Conservation (phyloP, 1,140 invertebrate genomes). For the Caenorhabditis inopinata region DNA sequence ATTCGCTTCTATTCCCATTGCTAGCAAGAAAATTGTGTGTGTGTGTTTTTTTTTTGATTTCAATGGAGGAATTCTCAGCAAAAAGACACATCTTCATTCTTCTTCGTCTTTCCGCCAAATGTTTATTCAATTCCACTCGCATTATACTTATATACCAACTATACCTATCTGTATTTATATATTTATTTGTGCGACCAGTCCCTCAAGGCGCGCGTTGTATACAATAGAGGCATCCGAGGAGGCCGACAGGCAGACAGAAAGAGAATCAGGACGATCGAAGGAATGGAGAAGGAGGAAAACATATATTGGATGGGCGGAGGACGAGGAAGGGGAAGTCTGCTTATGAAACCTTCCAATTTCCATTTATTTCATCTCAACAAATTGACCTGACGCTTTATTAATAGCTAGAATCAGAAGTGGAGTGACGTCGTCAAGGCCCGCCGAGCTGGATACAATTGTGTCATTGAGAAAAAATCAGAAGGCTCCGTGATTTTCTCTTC, state of each 20-base stretch:
- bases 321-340: too few species aligned
- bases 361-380: too few species aligned
- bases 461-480: not conserved
- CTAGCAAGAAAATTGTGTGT: too few species aligned
- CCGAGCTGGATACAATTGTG: too few species aligned
- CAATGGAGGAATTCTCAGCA: too few species aligned
- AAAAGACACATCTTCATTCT: not conserved
- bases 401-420: not conserved
- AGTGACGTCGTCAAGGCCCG: not conserved
- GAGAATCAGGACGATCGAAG: slow-evolving; percentile 1
- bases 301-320: not conserved
- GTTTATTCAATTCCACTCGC: slow-evolving; percentile 7
- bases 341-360: too few species aligned
- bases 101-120: not conserved
- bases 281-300: not conserved
- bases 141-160: slow-evolving; percentile 13
- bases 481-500: not conserved
- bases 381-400: too few species aligned
- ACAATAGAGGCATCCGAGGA: not conserved
- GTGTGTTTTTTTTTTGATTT: too few species aligned
- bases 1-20: too few species aligned
- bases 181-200: slow-evolving; percentile 11
- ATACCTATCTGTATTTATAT: slow-evolving; percentile 2
- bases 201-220: not conserved
- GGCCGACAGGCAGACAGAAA: too few species aligned